These are phyloP conservation scores for Cerceris rybyensis DNA, from an alignment of 2,888 invertebrate genomes.

Conservation along the genomic window DNA sequence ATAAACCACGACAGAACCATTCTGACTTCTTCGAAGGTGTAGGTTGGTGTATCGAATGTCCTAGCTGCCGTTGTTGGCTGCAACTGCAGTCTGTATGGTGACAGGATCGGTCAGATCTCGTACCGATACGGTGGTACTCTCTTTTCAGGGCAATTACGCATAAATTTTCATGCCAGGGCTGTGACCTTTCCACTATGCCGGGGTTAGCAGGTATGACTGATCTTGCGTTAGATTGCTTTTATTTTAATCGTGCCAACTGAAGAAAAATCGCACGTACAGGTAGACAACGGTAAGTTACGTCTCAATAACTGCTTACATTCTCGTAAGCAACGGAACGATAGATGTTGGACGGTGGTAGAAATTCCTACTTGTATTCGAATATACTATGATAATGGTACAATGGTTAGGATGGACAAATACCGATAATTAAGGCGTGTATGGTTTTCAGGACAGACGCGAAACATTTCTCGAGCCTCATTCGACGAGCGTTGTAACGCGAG, in stretches of 20 bases:
- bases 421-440: too few relatives aligned
- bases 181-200: constrained; percentile 43
- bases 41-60: constrained; percentile 56
- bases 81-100: constrained; percentile 43
- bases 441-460: too few relatives aligned
- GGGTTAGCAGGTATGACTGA: constrained; percentile 44
- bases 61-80: constrained; percentile 21
- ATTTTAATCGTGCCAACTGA: constrained; percentile 3
- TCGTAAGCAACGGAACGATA: neutral
- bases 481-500: constrained; percentile 27
- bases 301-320: neutral
- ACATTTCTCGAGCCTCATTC: too few relatives aligned
- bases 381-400: too few relatives aligned
- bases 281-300: neutral
- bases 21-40: constrained; percentile 58
- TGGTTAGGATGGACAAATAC: too few relatives aligned
- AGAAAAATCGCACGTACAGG: neutral
- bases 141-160: constrained; percentile 61
- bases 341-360: neutral
- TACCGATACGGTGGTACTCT: constrained; percentile 60
- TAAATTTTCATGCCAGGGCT: constrained; percentile 53
- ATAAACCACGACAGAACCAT: constrained; percentile 60
- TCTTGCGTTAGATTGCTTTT: constrained; percentile 14
- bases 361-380: too few relatives aligned
- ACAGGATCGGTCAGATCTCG: constrained; percentile 62